Evolutionary conservation across 2,888 invertebrate genomes (phyloP), one percentile per base, ranked within the genome.

Genomic region (Leucoma salicis): DNA sequence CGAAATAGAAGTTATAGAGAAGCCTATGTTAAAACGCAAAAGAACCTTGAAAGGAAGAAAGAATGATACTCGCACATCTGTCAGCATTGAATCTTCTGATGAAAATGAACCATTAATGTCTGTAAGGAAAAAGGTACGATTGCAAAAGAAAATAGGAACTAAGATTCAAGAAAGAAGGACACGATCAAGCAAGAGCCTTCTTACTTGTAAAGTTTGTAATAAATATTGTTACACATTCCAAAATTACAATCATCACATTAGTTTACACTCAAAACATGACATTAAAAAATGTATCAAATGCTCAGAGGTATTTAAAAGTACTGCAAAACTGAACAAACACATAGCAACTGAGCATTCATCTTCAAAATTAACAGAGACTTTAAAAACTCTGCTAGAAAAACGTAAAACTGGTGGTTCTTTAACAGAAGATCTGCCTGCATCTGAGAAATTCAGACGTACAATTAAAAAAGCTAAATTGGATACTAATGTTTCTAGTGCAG

Each of bases 171-270:
- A 12, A 7, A 29, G 13, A 6, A 29, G 8, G 3, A 39, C 14
- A 7, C 3, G 14, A 6, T 12, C 25, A 8, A 44, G 36, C 11
- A 27, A 8, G 15, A 14, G 2, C 1, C 10, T 25, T 2, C 16
- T 86, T 1, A 73, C 75, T 0, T 88, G 88, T 11, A 57, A 61
- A 0, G 47, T 72, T 10, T 89, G 88, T 42, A 66, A 78, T 0
- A 78, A 78, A 49, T 76, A 83, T 31, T 88, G 88, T 31, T 85
- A 82, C 13, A 88, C 88, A 0, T 78, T 57, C 14, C 83, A 87
- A 41, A 85, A 87, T 36, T 85, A 74, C 16, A 68, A 82, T n/a
- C 76, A 82, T 8, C 88, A 89, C 27, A 55, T 78, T 34, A 73
- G 65, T n/a, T 49, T 74, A 5, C 87, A 86, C 36, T 69, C 65